Base-by-base conservation (phyloP, 2,797 vertebrate genomes). In the Dallia pectoralis region DNA sequence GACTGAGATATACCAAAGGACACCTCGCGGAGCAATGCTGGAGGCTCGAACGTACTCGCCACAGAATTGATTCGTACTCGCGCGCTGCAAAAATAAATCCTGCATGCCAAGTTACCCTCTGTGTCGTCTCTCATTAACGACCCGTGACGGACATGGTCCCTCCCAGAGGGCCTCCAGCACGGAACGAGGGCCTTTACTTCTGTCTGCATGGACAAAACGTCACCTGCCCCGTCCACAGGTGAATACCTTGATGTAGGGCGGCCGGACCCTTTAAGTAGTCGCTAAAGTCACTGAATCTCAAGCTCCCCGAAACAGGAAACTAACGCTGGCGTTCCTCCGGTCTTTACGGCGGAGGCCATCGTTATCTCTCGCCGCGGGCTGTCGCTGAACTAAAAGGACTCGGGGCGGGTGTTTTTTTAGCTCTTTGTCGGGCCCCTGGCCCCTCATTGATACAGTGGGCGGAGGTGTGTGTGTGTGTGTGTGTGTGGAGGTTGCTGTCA, bases 401-500 rank as follows among this genome's bases (percentile, higher is more conserved):
- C 62, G 32, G 62, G 9, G 1, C 30, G 15, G 4, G 14, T 33
- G 15, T 33, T 22, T 27, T 27, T 27, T 25, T 1, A 33, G 14
- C 15, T 18, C 27, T 15, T 25, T 16, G 61, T 29, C 25, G 8
- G 6, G 3, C 16, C 16, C 7, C 61, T 63, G 25, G 5, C 61
- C 29, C 32, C 16, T 16, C 19, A 6, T 62, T 16, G 1, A 30
- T 62, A 62, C 16, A 16, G 19, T 71, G 63, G 56, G 74, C 30
- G 30, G 40, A 47, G 65, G 71, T 30, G 71, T 27, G 12, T n/a
- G 12, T 53, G 51, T 16, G 15, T 27, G 70, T 51, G 69, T 44
- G n/a, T n/a, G n/a, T n/a, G n/a, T 32, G 61, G n/a, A n/a, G n/a
- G n/a, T n/a, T 11, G 70, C 40, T n/a, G 59, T 61, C 48, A 36